phyloP scores from a whole-genome alignment of 2,797 vertebrate species.

The Myotis planiceps region DNA sequence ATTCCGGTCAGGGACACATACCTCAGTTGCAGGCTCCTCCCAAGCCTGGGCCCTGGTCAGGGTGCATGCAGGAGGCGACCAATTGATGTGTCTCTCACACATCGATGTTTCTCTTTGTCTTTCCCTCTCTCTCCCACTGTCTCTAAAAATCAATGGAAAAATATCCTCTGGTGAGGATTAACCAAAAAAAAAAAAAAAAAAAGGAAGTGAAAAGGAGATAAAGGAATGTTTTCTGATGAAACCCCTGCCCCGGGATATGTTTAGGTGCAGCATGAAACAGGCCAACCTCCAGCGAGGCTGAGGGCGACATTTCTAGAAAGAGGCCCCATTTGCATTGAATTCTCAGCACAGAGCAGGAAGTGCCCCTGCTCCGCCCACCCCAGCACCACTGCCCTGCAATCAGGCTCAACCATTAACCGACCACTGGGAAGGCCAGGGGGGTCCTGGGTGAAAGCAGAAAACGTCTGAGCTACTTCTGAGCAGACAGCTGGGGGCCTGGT shows the following conservation, averaged over 20 bases:
- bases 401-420: not conserved
- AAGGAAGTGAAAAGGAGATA: not conserved
- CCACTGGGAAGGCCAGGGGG: not conserved
- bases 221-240: not conserved
- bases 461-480: not conserved
- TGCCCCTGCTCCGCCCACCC: not conserved
- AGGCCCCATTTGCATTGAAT: not conserved
- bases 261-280: not conserved
- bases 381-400: not conserved
- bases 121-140: no score
- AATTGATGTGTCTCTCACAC: no score
- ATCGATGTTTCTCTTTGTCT: no score
- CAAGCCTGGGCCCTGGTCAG: no score
- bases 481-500: not conserved
- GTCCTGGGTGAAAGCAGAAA: not conserved
- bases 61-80: no score
- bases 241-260: no score
- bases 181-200: no score
- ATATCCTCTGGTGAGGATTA: no score
- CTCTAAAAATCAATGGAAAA: no score
- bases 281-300: accelerated
- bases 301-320: not conserved
- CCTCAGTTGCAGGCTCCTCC: no score
- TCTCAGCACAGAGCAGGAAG: not conserved
- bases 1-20: no score